These are phyloP conservation scores for Megaceryle maxima DNA, from an alignment of 2,113 vertebrate species.

Conservation along the genomic window DNA sequence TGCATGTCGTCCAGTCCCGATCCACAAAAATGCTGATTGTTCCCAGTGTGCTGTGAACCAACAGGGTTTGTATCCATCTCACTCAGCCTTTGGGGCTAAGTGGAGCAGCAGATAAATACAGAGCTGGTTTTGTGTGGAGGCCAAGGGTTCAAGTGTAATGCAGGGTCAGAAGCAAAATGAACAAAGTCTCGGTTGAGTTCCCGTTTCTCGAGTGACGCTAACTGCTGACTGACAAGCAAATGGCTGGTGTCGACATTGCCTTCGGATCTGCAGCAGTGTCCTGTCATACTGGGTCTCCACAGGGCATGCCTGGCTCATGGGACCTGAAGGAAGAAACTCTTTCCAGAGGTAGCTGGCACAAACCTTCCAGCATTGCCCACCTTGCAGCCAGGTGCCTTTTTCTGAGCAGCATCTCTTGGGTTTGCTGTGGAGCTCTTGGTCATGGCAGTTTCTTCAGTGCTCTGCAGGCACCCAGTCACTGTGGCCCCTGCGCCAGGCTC, in stretches of 20 bases:
- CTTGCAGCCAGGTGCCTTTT: neutral
- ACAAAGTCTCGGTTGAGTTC: neutral
- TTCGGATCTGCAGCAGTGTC: neutral
- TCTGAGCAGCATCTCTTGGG: neutral
- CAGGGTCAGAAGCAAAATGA: neutral
- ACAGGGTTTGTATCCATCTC: neutral
- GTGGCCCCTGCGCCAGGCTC: neutral
- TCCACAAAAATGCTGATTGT: neutral
- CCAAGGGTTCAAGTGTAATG: neutral
- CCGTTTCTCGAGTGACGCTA: neutral
- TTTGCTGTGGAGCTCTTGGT: neutral
- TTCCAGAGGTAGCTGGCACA: neutral
- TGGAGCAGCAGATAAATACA: neutral
- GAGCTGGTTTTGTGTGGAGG: neutral
- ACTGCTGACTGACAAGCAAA: neutral
- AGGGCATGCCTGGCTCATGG: neutral
- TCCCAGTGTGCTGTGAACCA: neutral
- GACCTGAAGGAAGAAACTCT: neutral
- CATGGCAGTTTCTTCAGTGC: rapidly evolving
- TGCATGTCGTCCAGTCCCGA: rapidly evolving
- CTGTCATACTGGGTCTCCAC: neutral
- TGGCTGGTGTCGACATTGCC: neutral
- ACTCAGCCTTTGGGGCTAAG: neutral
- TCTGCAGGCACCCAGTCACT: rapidly evolving
- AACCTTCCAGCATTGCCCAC: neutral